Conservation (phyloP, 2,888 invertebrate species). For the Meteorus cinctellus region DNA sequence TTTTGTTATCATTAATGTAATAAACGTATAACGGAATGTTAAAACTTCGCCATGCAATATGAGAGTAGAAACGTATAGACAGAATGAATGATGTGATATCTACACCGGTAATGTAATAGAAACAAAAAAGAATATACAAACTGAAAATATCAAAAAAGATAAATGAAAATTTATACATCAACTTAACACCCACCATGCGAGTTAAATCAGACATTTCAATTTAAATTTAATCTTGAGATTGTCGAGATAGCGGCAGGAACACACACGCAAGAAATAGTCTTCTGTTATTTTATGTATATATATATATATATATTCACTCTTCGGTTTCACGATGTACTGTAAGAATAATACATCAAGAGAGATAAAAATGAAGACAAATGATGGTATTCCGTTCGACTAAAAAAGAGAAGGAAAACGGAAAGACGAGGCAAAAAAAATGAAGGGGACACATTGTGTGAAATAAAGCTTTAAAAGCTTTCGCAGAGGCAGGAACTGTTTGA, state of each 20-base stretch:
- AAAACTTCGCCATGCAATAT: no score
- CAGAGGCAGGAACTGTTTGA: slow-evolving; percentile 8
- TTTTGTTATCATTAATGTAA: no score
- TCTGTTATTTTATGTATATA: not conserved
- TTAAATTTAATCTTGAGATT: slow-evolving; percentile 14
- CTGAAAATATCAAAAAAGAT: not conserved
- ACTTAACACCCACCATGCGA: slow-evolving; percentile 1
- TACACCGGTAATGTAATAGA: not conserved
- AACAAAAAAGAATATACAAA: not conserved
- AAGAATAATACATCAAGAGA: slow-evolving; percentile 12
- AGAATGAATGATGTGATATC: no score
- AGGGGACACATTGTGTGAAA: slow-evolving; percentile 15
- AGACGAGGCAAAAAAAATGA: not conserved
- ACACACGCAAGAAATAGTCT: slow-evolving; percentile 4
- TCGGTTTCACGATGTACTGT: slow-evolving; percentile 6
- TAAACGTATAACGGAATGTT: no score
- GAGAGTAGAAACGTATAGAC: no score
- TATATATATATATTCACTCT: not conserved
- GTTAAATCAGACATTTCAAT: slow-evolving; percentile 13
- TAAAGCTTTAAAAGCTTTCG: slow-evolving; percentile 23
- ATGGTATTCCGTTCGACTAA: slow-evolving; percentile 16
- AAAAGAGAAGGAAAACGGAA: not conserved
- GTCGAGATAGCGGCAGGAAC: slow-evolving; percentile 3
- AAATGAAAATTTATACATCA: slow-evolving; percentile 9
- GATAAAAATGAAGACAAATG: slow-evolving; percentile 29